phyloP scores from a whole-genome alignment of 2,888 invertebrate genomes.

The Campaea margaritaria region DNA sequence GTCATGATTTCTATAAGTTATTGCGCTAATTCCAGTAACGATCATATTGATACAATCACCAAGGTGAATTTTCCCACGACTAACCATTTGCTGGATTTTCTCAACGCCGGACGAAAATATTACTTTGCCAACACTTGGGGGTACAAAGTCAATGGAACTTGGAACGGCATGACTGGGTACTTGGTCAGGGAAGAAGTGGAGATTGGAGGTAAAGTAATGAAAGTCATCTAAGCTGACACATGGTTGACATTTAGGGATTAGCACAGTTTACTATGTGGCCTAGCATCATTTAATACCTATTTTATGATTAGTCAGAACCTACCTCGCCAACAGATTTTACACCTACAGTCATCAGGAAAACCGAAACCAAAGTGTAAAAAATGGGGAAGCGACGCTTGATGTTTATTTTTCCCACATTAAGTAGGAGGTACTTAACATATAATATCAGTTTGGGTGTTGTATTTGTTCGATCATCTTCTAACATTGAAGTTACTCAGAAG shows the following conservation, averaged over 20 bases:
- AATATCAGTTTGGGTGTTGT: too few relatives aligned
- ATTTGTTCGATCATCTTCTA: too few relatives aligned
- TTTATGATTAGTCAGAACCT: too few relatives aligned
- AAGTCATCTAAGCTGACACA: background rate
- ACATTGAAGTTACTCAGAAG: too few relatives aligned
- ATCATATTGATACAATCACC: slow-evolving; percentile 86
- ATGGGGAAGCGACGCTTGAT: too few relatives aligned
- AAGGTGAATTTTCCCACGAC: slow-evolving; percentile 87
- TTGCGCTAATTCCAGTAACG: slow-evolving; percentile 63
- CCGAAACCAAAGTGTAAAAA: too few relatives aligned
- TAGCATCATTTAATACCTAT: background rate
- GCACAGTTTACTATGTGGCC: background rate
- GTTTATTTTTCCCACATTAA: too few relatives aligned
- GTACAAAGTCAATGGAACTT: slow-evolving; percentile 83
- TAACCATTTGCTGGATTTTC: slow-evolving; percentile 82
- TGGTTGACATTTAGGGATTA: too few relatives aligned
- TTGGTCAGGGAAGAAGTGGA: slow-evolving; percentile 85
- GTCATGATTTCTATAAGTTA: too few relatives aligned
- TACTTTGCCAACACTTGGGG: slow-evolving; percentile 86
- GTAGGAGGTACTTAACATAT: too few relatives aligned
- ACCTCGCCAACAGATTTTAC: background rate
- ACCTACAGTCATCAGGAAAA: too few relatives aligned
- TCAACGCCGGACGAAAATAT: slow-evolving; percentile 84
- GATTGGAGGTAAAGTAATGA: slow-evolving; percentile 83
- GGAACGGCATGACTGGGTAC: slow-evolving; percentile 88